A percentile compares a stretch with the other conserved stretches of the same genome.
Conservation (phyloP, 2,888 invertebrate genomes). For the Malthinus seriepunctatus region DNA sequence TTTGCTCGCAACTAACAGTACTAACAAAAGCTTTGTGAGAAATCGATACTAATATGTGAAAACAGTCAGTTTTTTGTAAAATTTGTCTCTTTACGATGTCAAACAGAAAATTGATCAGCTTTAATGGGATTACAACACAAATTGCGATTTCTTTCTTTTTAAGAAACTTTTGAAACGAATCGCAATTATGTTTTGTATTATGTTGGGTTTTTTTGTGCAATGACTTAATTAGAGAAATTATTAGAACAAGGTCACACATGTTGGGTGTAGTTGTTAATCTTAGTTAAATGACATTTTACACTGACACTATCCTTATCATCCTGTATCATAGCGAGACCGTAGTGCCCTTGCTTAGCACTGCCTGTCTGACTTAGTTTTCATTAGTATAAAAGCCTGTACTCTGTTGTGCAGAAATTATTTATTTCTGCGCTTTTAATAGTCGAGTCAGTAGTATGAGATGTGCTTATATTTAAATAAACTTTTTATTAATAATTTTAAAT, state of each 20-base stretch:
- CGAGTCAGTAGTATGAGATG: slow-evolving; percentile 8
- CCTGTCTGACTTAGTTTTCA: slow-evolving; percentile 43
- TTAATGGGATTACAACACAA: background rate
- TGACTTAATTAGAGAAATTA: slow-evolving; percentile 5
- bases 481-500: too few species aligned
- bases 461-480: slow-evolving; percentile 3
- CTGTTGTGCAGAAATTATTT: slow-evolving; percentile 4
- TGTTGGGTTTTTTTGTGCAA: slow-evolving; percentile 1
- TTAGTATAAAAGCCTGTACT: slow-evolving; percentile 9
- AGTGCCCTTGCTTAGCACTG: slow-evolving; percentile 51
- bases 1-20: slow-evolving; percentile 3
- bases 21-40: slow-evolving; percentile 1
- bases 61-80: background rate
- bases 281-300: slow-evolving; percentile 42
- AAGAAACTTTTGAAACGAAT: background rate
- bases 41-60: background rate
- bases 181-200: slow-evolving; percentile 1
- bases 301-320: slow-evolving; percentile 44
- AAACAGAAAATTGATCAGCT: background rate
- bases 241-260: slow-evolving; percentile 7
- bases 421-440: slow-evolving; percentile 9
- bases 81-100: background rate
- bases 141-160: background rate
- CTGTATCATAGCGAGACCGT: slow-evolving; percentile 40
- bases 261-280: slow-evolving; percentile 8